Conservation (phyloP, 2,113 vertebrate species). For the Rissa tridactyla region DNA sequence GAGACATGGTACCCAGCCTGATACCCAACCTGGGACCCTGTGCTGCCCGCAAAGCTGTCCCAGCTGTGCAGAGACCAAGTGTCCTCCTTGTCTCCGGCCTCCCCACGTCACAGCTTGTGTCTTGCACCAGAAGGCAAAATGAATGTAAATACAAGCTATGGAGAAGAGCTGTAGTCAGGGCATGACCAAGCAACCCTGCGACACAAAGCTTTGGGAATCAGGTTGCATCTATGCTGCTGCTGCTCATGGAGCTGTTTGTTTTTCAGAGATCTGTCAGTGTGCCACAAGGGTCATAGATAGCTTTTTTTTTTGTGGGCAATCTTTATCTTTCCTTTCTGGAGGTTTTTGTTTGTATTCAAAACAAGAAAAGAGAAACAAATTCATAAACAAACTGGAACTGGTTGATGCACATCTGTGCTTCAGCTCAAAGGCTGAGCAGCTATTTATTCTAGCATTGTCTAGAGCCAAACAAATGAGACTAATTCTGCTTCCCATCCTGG, state of each 20-base stretch:
- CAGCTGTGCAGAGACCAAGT: background rate
- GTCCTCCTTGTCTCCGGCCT: background rate
- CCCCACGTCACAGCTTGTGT: accelerated
- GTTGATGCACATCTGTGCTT: background rate
- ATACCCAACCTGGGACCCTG: background rate
- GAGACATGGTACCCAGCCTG: background rate
- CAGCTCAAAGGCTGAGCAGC: background rate
- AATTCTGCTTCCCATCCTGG: background rate
- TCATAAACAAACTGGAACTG: conserved; percentile 21
- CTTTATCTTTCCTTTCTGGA: background rate
- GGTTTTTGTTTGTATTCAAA: background rate
- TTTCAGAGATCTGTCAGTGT: background rate
- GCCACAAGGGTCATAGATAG: background rate
- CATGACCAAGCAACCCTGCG: background rate
- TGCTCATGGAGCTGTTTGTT: background rate
- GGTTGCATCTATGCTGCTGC: background rate
- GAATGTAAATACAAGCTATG: background rate
- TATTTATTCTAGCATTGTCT: background rate
- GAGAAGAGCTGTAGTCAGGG: background rate
- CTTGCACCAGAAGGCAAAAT: background rate
- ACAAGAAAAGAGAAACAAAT: background rate
- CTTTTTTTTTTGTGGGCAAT: background rate
- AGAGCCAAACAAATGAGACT: background rate
- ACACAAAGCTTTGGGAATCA: background rate
- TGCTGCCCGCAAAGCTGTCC: background rate